Percentiles rank a stretch among this genome's conserved stretches.
Conservation (phyloP, 2,113 vertebrate species). For the Halichoeres trimaculatus region DNA sequence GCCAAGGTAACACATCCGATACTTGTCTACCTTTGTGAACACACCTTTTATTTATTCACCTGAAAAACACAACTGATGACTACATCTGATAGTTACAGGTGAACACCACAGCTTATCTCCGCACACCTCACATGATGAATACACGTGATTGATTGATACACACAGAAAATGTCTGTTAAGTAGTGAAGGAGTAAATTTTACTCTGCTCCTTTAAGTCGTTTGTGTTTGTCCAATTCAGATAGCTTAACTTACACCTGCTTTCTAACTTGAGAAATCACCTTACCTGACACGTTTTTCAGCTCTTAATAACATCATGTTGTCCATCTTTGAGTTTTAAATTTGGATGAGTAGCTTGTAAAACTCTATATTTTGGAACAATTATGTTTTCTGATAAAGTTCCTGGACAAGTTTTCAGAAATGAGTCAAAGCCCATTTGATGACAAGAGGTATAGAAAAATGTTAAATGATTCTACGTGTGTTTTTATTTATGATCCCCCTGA, state of each 20-base stretch:
- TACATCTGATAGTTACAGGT: too few relatives aligned
- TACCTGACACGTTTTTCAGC: background rate
- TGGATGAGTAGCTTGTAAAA: too few relatives aligned
- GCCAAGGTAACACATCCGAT: constrained; percentile 89
- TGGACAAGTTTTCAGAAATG: background rate
- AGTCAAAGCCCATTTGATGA: too few relatives aligned
- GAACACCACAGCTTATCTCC: background rate
- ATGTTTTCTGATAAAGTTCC: background rate
- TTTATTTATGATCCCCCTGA: background rate
- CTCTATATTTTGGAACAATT: too few relatives aligned
- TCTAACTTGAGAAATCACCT: background rate
- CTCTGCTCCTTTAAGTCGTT: background rate
- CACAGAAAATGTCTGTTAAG: too few relatives aligned
- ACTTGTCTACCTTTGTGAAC: background rate
- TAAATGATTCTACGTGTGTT: background rate
- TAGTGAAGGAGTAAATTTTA: too few relatives aligned
- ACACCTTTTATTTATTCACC: background rate
- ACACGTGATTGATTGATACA: too few relatives aligned
- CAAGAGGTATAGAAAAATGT: background rate
- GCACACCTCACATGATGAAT: background rate
- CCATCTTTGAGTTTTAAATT: too few relatives aligned
- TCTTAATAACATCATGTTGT: background rate
- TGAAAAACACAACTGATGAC: background rate
- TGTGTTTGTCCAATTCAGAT: background rate
- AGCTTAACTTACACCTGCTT: background rate